A percentile compares a stretch with the other conserved stretches of the same genome.
These are phyloP conservation scores for Dromaius novaehollandiae DNA, from an alignment of 2,113 vertebrate species.

Conservation along the genomic window DNA sequence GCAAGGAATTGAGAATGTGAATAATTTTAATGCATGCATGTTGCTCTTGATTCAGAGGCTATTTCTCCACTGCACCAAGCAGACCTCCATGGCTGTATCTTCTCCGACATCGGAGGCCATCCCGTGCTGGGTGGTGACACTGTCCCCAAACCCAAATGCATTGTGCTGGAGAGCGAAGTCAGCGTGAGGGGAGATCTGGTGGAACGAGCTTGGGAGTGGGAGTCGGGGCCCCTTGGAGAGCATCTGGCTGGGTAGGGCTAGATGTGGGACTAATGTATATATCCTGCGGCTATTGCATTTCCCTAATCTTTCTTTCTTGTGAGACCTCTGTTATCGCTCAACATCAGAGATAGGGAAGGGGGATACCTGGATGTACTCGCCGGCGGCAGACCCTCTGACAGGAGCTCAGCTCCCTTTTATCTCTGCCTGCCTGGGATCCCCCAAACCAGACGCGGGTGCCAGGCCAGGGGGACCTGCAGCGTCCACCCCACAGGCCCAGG, in stretches of 20 bases:
- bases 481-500: not conserved
- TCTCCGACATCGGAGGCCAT: not conserved
- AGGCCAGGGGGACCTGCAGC: fast-evolving
- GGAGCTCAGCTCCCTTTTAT: not conserved
- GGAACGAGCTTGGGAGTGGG: not conserved
- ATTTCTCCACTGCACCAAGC: not conserved
- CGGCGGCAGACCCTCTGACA: not conserved
- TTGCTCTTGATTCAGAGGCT: not conserved
- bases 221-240: not conserved
- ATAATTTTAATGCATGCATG: not conserved
- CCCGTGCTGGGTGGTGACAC: not conserved
- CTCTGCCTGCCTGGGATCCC: not conserved
- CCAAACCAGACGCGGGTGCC: not conserved
- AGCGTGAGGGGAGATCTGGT: not conserved
- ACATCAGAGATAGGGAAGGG: not conserved
- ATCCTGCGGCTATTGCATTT: not conserved
- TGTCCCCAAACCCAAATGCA: not conserved
- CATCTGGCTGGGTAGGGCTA: not conserved
- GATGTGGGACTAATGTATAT: not conserved
- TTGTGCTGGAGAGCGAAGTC: not conserved
- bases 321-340: not conserved
- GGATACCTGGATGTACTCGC: not conserved
- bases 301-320: not conserved
- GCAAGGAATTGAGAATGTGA: not conserved
- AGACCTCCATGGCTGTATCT: not conserved